Base-by-base conservation (phyloP, 2,113 vertebrate species). In the Elephas maximus region DNA sequence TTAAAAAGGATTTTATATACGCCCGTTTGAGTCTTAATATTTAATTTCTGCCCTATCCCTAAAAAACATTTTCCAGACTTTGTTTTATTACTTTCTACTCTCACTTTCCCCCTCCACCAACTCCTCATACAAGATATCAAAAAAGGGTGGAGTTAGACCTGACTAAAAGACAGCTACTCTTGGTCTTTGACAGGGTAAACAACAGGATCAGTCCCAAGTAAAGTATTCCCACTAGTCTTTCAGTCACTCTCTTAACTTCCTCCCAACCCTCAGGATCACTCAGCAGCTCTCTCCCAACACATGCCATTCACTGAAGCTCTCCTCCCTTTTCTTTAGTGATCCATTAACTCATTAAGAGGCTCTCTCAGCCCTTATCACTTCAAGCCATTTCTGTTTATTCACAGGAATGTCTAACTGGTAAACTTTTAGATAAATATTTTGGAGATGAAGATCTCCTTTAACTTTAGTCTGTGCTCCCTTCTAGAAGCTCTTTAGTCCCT, bases 361-460 rank as follows among this genome's bases (percentile, higher is more conserved):
- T 83, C 45, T 60, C 53, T 67, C 51, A 82, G 11, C 51, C 51
- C 76, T 78, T 30, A 90, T 26, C 33, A 86, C 23, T 69, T 90
- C 23, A 48, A 48, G 18, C 45, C 45, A 85, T 48, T 95, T 41
- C 24, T 45, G 5, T 82, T 90, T 90, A 87, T 28, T 88, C 44
- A 89, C 23, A 63, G 57, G 1, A 76, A 85, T 65, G 30, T 71
- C 37, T 76, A 69, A 53, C 1, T 63, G 24, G n/a, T 57, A 93
- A 97, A 93, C 8, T 45, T 44, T 37, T 51, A 24, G 37, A 20
- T 93, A 89, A 81, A 44, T 79, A 91, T 51, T 91, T 65, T 45
- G 18, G 10, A 57, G 30, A 87, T 78, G 12, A 88, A 85, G 28
- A 89, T 6, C 23, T 77, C 44, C 65, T 65, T 91, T 88, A 86